These are phyloP conservation scores for Callocephalon fimbriatum DNA, from an alignment of 2,113 vertebrate species.

Conservation along the genomic window DNA sequence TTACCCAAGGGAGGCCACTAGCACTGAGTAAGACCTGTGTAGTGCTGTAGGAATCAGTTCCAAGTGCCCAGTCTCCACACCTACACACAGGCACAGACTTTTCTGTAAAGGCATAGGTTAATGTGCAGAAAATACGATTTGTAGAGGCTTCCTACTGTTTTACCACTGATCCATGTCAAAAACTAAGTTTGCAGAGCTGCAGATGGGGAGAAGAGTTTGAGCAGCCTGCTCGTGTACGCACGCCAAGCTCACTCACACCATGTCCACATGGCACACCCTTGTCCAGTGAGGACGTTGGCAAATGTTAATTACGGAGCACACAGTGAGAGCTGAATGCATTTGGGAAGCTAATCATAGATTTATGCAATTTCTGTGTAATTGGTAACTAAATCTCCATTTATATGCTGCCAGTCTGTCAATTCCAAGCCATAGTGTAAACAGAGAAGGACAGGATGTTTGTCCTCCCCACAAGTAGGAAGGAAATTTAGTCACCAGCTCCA, in stretches of 20 bases:
- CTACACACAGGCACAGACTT: fast-evolving
- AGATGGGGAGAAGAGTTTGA: background rate
- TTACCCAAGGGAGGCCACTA: background rate
- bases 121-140: background rate
- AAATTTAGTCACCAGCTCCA: background rate
- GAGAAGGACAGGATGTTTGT: background rate
- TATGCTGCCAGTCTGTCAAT: too few relatives aligned
- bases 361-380: too few relatives aligned
- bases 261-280: background rate
- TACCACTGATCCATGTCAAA: background rate
- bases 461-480: fast-evolving
- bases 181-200: background rate
- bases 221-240: fast-evolving
- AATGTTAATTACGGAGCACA: background rate
- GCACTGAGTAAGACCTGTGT: fast-evolving
- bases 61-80: fast-evolving
- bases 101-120: background rate
- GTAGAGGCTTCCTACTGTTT: too few relatives aligned
- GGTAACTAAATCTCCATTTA: background rate
- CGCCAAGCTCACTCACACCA: fast-evolving
- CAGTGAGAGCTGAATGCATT: background rate
- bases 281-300: background rate
- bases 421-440: background rate
- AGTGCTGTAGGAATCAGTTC: background rate
- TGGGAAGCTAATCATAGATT: background rate